Conservation (phyloP, 2,797 vertebrate species). For the Molossus molossus region DNA sequence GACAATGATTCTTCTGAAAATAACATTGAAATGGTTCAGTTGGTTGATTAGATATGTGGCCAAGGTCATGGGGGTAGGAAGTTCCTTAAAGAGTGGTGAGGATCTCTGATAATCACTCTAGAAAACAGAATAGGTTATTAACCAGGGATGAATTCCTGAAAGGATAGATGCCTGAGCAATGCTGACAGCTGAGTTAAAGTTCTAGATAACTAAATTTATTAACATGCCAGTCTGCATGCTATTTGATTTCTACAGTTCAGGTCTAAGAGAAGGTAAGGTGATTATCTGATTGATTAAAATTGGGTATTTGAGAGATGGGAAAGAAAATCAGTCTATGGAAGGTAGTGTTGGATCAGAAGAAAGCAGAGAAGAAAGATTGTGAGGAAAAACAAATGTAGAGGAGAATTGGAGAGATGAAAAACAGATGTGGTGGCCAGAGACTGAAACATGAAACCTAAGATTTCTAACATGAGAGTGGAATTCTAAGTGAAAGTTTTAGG, state of each 20-base stretch:
- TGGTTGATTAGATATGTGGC: slow-evolving; percentile 1
- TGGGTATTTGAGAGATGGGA: not conserved
- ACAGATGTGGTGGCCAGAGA: not conserved
- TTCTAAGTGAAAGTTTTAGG: slow-evolving; percentile 12
- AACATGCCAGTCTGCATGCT: not conserved
- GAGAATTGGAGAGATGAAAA: slow-evolving; percentile 20
- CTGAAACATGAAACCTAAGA: not conserved
- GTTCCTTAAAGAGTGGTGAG: not conserved
- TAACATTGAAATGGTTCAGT: not conserved
- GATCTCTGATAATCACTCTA: not conserved
- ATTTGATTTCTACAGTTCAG: slow-evolving; percentile 47
- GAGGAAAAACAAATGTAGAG: not conserved
- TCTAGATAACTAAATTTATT: slow-evolving; percentile 42
- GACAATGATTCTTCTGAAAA: slow-evolving; percentile 6
- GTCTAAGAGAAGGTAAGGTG: slow-evolving; percentile 14
- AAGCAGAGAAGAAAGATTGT: not conserved
- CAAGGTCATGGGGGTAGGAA: not conserved
- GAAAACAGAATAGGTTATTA: slow-evolving; percentile 29
- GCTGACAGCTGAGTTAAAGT: not conserved
- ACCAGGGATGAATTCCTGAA: slow-evolving; percentile 5
- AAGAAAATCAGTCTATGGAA: slow-evolving; percentile 38
- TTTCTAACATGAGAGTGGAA: slow-evolving; percentile 28
- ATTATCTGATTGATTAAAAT: slow-evolving; percentile 30
- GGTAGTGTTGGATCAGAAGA: not conserved
- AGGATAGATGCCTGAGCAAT: not conserved